A percentile compares a stretch with the other conserved stretches of the same genome.
Evolutionary conservation across 1,140 invertebrate species (phyloP).

Genomic region (Saxidomus purpurata): DNA sequence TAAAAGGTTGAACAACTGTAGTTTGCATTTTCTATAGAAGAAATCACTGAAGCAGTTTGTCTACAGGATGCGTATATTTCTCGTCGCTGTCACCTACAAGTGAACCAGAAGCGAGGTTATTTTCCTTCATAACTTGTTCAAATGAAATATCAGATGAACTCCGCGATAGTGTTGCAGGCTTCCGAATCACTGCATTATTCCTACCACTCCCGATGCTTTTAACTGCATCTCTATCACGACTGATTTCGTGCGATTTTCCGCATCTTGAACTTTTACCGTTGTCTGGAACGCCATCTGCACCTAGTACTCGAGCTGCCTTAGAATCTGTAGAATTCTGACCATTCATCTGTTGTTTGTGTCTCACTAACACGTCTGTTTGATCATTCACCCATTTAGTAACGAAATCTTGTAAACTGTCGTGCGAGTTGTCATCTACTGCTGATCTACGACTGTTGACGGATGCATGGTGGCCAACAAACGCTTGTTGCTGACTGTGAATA

Average conservation of each 20-base stretch:
- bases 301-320: not conserved
- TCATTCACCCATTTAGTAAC: conserved; percentile 22
- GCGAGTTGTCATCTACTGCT: not conserved
- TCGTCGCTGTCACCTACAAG: too few relatives aligned
- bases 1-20: too few relatives aligned
- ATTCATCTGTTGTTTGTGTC: not conserved
- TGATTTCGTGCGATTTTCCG: not conserved
- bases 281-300: not conserved
- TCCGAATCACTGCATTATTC: not conserved
- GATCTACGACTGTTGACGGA: not conserved
- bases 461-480: not conserved
- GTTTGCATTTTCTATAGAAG: too few relatives aligned
- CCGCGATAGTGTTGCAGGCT: not conserved
- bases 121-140: not conserved
- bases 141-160: not conserved
- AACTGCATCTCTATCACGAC: not conserved
- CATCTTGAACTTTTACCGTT: not conserved
- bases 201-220: not conserved
- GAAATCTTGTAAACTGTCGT: not conserved
- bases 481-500: not conserved
- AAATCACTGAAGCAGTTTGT: too few relatives aligned
- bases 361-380: not conserved
- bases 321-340: not conserved
- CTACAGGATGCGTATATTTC: too few relatives aligned
- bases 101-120: not conserved